Evolutionary conservation across 1,140 invertebrate genomes (phyloP).

Genomic region (Thaumatotibia leucotreta): DNA sequence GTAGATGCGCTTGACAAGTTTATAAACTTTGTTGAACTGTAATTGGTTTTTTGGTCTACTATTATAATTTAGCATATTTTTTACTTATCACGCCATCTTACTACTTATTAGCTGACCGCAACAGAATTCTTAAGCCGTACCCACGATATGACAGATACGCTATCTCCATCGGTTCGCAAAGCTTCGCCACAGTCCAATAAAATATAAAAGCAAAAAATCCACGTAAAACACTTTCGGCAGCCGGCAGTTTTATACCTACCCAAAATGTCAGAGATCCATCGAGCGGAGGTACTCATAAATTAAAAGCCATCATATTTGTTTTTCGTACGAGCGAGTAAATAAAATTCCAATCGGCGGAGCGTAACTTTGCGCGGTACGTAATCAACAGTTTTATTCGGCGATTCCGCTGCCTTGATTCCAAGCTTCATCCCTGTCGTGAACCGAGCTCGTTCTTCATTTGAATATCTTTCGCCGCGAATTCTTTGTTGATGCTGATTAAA

Average conservation of each 20-base stretch:
- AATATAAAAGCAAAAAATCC: conserved; percentile 55
- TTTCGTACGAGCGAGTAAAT: conserved; percentile 65
- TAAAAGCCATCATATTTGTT: conserved; percentile 73
- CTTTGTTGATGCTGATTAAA: conserved; percentile 58
- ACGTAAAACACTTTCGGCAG: conserved; percentile 50
- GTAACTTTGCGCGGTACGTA: conserved; percentile 64
- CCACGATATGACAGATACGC: conserved; percentile 65
- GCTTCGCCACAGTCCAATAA: conserved; percentile 52
- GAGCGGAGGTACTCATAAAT: conserved; percentile 58
- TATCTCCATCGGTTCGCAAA: conserved; percentile 63
- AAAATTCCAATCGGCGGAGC: conserved; percentile 69
- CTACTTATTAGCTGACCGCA: conserved; percentile 30
- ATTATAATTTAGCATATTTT: too few relatives aligned
- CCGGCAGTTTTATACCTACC: conserved; percentile 28
- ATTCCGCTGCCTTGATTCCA: conserved; percentile 65
- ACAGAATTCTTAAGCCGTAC: conserved; percentile 68
- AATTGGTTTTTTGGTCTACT: too few relatives aligned
- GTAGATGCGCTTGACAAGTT: background rate
- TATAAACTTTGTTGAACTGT: too few relatives aligned
- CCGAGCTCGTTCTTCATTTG: conserved; percentile 56
- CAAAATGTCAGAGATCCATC: conserved; percentile 31
- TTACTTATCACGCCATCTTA: too few relatives aligned
- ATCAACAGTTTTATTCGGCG: conserved; percentile 70
- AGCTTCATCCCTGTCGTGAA: conserved; percentile 43
- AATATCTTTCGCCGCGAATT: conserved; percentile 54